phyloP scores from a whole-genome alignment of 2,113 vertebrate genomes.

The Oxyura jamaicensis region DNA sequence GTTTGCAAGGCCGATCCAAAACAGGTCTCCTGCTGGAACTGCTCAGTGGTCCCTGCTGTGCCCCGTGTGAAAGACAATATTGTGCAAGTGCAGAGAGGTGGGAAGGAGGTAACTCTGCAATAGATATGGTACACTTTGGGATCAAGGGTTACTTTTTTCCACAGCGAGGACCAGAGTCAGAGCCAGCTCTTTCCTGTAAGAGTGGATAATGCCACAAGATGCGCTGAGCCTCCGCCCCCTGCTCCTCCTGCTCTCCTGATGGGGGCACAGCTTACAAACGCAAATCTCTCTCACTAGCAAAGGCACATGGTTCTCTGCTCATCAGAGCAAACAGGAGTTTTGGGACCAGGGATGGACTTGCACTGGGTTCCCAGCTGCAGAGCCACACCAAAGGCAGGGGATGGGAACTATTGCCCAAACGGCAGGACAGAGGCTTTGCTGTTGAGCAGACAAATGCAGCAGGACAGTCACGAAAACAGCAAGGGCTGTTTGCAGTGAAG shows the following conservation, averaged over 20 bases:
- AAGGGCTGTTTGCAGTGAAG: background rate
- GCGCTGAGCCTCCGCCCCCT: background rate
- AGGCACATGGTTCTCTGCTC: background rate
- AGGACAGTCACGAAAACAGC: background rate
- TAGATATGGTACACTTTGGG: background rate
- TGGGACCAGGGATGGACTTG: background rate
- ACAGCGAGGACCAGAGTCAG: background rate
- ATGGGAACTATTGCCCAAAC: background rate
- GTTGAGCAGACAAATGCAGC: background rate
- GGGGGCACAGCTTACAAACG: background rate
- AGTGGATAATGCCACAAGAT: background rate
- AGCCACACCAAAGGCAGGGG: background rate
- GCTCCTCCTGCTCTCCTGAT: background rate
- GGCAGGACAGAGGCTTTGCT: background rate
- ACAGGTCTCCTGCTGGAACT: background rate
- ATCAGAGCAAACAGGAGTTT: background rate
- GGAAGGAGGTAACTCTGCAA: background rate
- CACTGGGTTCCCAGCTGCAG: background rate
- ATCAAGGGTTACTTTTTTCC: background rate
- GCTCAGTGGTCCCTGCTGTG: background rate
- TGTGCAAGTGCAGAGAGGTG: background rate
- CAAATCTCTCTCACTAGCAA: background rate
- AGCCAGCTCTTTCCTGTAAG: background rate
- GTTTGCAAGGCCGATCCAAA: background rate
- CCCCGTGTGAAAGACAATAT: constrained; percentile 5